Conservation (phyloP, 2,113 vertebrate genomes). For the Ginglymostoma cirratum region DNA sequence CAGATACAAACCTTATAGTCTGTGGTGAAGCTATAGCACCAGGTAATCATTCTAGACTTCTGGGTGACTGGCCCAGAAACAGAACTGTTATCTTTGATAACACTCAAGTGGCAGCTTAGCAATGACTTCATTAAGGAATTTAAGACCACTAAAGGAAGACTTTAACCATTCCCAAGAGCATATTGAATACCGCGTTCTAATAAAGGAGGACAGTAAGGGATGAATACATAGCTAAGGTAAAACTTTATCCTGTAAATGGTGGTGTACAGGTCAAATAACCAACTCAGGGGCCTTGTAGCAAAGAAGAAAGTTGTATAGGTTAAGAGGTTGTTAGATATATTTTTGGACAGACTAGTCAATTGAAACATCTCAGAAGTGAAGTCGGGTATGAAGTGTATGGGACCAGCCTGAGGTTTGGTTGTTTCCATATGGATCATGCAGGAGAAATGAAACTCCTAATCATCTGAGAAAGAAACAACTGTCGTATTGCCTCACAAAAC, state of each 20-base stretch:
- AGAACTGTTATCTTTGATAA: neutral
- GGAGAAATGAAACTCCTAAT: neutral
- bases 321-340: neutral
- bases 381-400: neutral
- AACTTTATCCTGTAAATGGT: neutral
- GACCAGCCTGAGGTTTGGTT: neutral
- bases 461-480: neutral
- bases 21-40: neutral
- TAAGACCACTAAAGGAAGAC: neutral
- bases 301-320: neutral
- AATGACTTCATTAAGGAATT: neutral
- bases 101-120: neutral
- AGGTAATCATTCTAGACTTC: neutral
- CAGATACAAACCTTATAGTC: neutral
- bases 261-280: neutral
- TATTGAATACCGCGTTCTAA: neutral
- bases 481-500: neutral
- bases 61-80: neutral
- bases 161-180: neutral
- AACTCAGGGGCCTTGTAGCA: neutral
- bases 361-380: neutral
- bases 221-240: neutral
- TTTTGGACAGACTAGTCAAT: neutral
- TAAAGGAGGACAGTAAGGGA: neutral
- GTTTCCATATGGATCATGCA: neutral